A percentile compares a stretch with the other conserved stretches of the same genome.
Evolutionary conservation across 2,113 vertebrate species (phyloP).

Genomic region (Porphyrio hochstetteri): DNA sequence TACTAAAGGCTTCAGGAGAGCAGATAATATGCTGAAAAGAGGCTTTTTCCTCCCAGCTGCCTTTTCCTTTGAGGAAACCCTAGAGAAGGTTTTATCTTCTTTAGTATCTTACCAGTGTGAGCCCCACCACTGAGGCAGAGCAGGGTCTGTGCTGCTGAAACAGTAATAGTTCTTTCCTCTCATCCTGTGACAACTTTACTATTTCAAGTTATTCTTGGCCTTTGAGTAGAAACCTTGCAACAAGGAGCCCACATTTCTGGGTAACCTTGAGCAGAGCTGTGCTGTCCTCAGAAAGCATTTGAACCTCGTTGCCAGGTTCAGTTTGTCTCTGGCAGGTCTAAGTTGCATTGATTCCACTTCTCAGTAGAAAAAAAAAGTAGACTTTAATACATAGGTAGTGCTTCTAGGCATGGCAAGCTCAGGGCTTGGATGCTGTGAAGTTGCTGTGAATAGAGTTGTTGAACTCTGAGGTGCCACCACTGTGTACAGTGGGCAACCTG

Average conservation of each 20-base stretch:
- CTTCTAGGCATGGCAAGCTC: background rate
- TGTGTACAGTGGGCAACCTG: background rate
- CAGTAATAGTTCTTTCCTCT: background rate
- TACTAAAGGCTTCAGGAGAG: background rate
- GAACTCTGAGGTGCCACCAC: rapidly evolving
- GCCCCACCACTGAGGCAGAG: background rate
- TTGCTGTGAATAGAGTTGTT: background rate
- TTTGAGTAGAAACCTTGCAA: background rate
- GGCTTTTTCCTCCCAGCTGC: background rate
- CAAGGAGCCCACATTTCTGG: background rate
- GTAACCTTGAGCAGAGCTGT: background rate
- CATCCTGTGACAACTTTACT: background rate
- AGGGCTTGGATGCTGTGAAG: background rate
- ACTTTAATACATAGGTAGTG: background rate
- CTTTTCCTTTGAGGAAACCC: background rate
- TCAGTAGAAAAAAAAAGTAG: background rate
- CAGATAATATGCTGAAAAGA: background rate
- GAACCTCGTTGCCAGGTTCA: background rate
- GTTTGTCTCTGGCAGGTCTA: background rate
- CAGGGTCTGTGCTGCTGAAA: background rate
- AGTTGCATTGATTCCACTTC: background rate
- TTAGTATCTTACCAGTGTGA: background rate
- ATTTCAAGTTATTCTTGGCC: background rate
- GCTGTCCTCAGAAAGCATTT: background rate
- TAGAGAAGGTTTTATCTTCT: background rate